Conservation (phyloP, 2,113 vertebrate species). For the Danio rerio region GRCz12tu NC_133183.1:27902001-27902500, state of each 20-base stretch:
- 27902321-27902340: too few relatives aligned
- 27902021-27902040: slow-evolving; percentile 25
- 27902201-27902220: slow-evolving; percentile 19
- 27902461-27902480: too few relatives aligned
- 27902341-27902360: too few relatives aligned
- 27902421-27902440: too few relatives aligned
- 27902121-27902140: slow-evolving; percentile 18
- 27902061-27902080: slow-evolving; percentile 42
- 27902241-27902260: not conserved
- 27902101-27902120: slow-evolving; percentile 41
- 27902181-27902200: not conserved
- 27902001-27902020: not conserved
- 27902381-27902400: too few relatives aligned
- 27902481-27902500: too few relatives aligned
- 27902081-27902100: slow-evolving; percentile 44
- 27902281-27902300: too few relatives aligned
- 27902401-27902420: too few relatives aligned
- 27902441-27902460: too few relatives aligned
- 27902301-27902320: too few relatives aligned
- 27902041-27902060: slow-evolving; percentile 34
- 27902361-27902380: too few relatives aligned
- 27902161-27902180: slow-evolving; percentile 23
- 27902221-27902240: slow-evolving; percentile 10
- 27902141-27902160: slow-evolving; percentile 35
- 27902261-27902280: too few relatives aligned